Conservation (phyloP, 2,797 vertebrate genomes). For the Falco novaeseelandiae region DNA sequence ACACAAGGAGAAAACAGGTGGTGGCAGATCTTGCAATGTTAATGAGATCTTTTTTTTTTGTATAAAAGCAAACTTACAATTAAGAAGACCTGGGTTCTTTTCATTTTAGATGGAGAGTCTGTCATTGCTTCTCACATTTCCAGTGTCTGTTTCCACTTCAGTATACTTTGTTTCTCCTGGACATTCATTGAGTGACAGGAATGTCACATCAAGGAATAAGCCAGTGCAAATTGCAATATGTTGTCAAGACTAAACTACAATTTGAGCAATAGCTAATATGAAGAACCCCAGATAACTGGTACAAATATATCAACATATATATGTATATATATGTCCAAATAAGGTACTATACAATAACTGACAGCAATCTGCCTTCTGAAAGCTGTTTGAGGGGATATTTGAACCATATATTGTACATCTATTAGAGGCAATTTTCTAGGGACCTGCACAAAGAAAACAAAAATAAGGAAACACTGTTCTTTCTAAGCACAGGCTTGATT, state of each 20-base stretch:
- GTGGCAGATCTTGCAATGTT: neutral
- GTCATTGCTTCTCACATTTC: neutral
- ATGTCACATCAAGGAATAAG: neutral
- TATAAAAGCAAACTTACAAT: neutral
- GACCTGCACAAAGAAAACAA: neutral
- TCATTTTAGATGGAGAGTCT: neutral
- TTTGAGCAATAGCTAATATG: neutral
- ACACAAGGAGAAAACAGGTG: neutral
- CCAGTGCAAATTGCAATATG: neutral
- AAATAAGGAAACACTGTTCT: neutral
- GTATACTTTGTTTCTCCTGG: neutral
- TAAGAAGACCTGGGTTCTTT: neutral
- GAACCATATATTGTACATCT: fast-evolving
- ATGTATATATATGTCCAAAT: neutral
- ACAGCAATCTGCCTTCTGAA: neutral
- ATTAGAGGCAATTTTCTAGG: neutral
- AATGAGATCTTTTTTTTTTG: neutral
- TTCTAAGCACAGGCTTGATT: neutral
- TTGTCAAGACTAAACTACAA: neutral
- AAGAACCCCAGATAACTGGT: neutral
- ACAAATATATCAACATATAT: neutral
- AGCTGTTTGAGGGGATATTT: neutral
- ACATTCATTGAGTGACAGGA: neutral
- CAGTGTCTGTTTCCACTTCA: neutral
- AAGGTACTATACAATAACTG: neutral